phyloP scores from a whole-genome alignment of 2,797 vertebrate genomes.

The Enteromius trimaculatus region DNA sequence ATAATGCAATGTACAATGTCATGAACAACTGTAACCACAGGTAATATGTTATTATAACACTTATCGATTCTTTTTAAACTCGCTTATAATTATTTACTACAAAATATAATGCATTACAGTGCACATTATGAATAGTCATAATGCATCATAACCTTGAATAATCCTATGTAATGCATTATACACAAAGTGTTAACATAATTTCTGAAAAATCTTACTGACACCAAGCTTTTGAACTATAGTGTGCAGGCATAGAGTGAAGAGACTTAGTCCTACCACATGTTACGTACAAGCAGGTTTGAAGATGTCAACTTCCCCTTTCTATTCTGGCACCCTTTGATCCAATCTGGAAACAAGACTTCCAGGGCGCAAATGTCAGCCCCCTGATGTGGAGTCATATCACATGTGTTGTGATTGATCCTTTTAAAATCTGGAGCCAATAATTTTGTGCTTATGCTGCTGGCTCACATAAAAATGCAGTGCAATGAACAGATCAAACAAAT shows the following conservation, averaged over 20 bases:
- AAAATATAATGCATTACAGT: neutral
- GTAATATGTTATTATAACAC: neutral
- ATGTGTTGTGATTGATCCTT: constrained; percentile 43
- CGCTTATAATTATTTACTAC: neutral
- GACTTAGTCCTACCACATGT: constrained; percentile 46
- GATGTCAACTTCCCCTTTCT: constrained; percentile 49
- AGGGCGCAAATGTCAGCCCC: constrained; percentile 53
- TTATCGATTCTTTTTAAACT: neutral
- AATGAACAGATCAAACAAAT: constrained; percentile 41
- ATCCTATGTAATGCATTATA: neutral
- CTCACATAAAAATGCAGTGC: constrained; percentile 54
- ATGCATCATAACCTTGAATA: neutral
- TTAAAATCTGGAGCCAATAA: constrained; percentile 60
- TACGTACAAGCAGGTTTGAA: constrained; percentile 38
- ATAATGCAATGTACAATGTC: neutral
- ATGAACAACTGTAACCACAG: neutral
- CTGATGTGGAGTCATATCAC: constrained; percentile 50
- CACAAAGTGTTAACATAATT: neutral
- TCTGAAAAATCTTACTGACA: neutral
- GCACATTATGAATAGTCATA: neutral
- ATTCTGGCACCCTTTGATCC: constrained; percentile 56
- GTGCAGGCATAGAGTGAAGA: constrained; percentile 11
- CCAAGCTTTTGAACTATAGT: neutral
- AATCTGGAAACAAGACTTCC: constrained; percentile 56
- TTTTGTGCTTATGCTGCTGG: neutral